These are phyloP conservation scores for Gryllus longicercus DNA, from an alignment of 2,888 invertebrate species.

Conservation along the genomic window DNA sequence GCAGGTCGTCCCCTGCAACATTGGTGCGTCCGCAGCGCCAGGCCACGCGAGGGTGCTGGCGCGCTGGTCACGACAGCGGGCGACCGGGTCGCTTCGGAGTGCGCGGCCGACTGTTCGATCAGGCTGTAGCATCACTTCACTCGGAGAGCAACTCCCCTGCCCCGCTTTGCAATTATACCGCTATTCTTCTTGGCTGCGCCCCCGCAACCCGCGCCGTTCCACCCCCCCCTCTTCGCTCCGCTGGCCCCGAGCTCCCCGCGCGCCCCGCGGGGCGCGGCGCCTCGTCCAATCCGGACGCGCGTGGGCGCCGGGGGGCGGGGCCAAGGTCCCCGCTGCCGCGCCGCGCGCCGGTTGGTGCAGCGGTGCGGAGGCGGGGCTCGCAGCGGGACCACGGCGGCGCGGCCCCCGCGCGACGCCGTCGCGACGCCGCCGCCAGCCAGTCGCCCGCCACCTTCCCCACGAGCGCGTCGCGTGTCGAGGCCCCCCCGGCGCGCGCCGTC, in stretches of 20 bases:
- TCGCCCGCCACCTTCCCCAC: background rate
- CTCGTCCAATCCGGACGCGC: background rate
- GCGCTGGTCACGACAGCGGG: background rate
- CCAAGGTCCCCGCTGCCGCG: background rate
- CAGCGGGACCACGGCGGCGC: background rate
- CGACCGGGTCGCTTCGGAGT: background rate
- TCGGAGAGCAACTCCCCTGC: conserved; percentile 1
- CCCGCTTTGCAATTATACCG: background rate
- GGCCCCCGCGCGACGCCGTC: background rate
- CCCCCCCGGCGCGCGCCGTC: background rate
- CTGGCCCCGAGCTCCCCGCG: background rate
- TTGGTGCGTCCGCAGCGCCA: background rate
- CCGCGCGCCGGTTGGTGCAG: conserved; percentile 6
- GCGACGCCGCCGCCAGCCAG: background rate
- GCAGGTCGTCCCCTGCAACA: background rate
- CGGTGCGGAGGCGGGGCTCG: background rate
- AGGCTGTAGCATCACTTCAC: conserved; percentile 1
- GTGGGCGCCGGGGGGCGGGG: background rate
- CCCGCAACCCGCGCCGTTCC: background rate
- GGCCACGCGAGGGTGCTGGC: background rate
- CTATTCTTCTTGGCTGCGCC: background rate
- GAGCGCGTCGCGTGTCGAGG: background rate
- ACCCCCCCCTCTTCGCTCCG: background rate
- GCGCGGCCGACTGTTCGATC: background rate
- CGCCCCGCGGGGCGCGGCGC: background rate